Evolutionary conservation across 2,797 vertebrate species (phyloP), one percentile per base, ranked within the genome.

Genomic region (Eulemur coronatus): DNA sequence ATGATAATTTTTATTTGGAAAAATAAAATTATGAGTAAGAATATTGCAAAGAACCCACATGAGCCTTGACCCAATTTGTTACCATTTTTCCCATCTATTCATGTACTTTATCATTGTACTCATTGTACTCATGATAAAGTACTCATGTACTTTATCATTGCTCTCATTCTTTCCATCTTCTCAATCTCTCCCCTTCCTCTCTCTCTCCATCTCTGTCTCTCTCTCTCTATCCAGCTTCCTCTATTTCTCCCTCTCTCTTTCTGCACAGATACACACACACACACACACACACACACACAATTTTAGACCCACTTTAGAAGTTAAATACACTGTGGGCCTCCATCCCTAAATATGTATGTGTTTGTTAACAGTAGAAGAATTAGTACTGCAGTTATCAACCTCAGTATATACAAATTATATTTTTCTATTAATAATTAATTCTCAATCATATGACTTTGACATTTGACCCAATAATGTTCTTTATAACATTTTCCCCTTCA

Each of bases 171-270:
- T 80, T 57, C 38, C 15, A 1, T 41, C 9, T 41, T 41, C 67
- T 87, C 18, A 73, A 7, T 80, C 3, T 73, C n/a, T 89, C 48
- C 33, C 55, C 11, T 52, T 8, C 10, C 12, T n/a, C 24, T 80
- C 15, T 17, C 14, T 26, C 9, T 80, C 18, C 12, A 2, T 48
- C 11, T 1, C 10, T 43, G 3, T 30, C 11, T 43, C 11, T 30
- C 3, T 72, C 17, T 70, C 13, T 5, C 20, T 17, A 4, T 48
- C 43, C 8, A 48, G 6, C 12, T 20, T 20, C 12, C 18, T 26
- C 46, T 38, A 12, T 0, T 8, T 43, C 18, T 30, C 28, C 18
- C 2, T 38, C 17, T 0, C 15, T 43, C 4, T 52, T 9, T 1
- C 15, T 43, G 8, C 33, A 35, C 4, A 30, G 2, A 46, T 2